Base-by-base conservation (phyloP, 2,888 invertebrate genomes). In the Crocallis elinguaria region DNA sequence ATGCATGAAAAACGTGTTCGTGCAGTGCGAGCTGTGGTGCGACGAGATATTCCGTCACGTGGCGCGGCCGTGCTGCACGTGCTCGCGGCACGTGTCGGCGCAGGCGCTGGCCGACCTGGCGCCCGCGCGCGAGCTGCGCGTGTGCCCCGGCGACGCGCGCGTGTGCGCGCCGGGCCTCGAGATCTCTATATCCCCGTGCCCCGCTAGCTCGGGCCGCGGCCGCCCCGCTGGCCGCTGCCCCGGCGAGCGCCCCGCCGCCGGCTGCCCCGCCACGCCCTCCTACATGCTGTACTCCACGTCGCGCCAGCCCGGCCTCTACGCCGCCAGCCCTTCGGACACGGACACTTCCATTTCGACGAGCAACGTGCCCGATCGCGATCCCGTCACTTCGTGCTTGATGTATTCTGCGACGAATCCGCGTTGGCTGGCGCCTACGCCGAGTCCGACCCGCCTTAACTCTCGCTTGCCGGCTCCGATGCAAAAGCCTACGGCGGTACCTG, bases 11-110 rank as follows among this genome's bases (percentile, higher is more conserved):
- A 87, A 81, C 57, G 87, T 84, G 30, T 83, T 84, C 60, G 85
- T 88, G 7, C 89, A 90, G 64, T 89, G 90, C 65, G 89, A 89
- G 63, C 60, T 89, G 52, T 86, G 88, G 86, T 83, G 85, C 63
- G 88, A 88, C 36, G 88, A 88, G 68, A 86, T 85, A 14, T 58
- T 88, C 29, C 79, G 87, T 3, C 82, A 77, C 16, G 79, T 86
- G 41, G 63, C 76, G 1, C 75, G 75, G n/a, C 87, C 86, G 0
- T 77, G 82, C 57, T 86, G 86, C 68, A 79, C 78, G 5, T 88
- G 88, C 63, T 80, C 84, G 9, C 77, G 84, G 0, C 84, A 84
- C 62, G 72, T 82, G 27, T 79, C 86, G 0, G 64, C 71, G 2
- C 79, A 79, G 46, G 77, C 75, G 2, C 57, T 84, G 8, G 54